A percentile compares a stretch with the other conserved stretches of the same genome.
phyloP scores from a whole-genome alignment of 1,140 invertebrate genomes.

The Parasteatoda tepidariorum region DNA sequence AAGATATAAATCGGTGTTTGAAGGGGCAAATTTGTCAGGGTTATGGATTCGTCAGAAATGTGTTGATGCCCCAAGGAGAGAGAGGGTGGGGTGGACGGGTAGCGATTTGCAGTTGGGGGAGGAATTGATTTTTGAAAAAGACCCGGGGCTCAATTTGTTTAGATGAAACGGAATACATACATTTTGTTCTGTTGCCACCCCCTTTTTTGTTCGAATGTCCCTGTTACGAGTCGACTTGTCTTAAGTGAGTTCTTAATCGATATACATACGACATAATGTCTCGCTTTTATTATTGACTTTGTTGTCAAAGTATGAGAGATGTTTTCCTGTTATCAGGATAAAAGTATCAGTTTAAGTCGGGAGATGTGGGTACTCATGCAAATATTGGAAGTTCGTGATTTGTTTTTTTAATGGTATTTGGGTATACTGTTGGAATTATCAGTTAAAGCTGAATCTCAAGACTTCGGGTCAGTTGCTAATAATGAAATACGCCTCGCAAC shows the following conservation, averaged over 20 bases:
- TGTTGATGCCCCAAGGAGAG: not conserved
- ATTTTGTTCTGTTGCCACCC: not conserved
- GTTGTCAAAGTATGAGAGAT: no score
- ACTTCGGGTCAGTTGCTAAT: no score
- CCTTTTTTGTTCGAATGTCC: not conserved
- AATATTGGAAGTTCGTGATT: no score
- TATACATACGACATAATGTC: constrained; percentile 31
- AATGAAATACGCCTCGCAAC: no score
- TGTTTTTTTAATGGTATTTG: no score
- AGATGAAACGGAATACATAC: constrained; percentile 56
- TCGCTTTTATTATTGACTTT: not conserved
- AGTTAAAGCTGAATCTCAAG: no score
- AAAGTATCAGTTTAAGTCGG: no score
- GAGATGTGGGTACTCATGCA: no score
- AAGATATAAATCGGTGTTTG: constrained; percentile 53
- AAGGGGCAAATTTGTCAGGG: constrained; percentile 58
- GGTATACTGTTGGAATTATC: no score
- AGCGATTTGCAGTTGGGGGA: not conserved
- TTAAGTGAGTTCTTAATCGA: constrained; percentile 58
- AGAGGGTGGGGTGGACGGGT: not conserved
- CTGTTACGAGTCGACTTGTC: not conserved
- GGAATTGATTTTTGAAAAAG: constrained; percentile 47
- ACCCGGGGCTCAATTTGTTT: constrained; percentile 41
- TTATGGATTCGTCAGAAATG: constrained; percentile 49
- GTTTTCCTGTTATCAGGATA: no score